Conservation (phyloP, 2,797 vertebrate species). For the Octomys mimax region DNA sequence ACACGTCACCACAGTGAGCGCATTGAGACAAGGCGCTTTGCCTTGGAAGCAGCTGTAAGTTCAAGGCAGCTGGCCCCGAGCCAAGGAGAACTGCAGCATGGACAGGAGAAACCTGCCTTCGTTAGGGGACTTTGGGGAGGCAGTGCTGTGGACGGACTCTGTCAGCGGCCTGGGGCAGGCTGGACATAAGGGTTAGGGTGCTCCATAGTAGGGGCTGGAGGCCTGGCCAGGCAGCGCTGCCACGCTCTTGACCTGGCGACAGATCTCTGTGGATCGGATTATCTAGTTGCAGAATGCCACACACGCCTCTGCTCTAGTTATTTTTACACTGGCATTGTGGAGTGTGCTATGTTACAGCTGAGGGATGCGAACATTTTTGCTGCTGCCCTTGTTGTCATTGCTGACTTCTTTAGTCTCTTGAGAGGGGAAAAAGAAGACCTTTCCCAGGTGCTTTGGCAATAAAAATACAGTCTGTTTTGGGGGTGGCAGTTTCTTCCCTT, state of each 20-base stretch:
- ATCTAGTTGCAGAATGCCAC: background rate
- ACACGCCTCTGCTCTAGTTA: background rate
- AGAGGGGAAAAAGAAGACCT: no score
- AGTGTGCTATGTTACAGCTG: background rate
- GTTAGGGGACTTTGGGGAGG: background rate
- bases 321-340: background rate
- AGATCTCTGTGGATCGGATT: background rate
- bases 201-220: rapidly evolving
- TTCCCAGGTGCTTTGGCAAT: background rate
- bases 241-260: background rate
- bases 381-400: no score
- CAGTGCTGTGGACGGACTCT: background rate
- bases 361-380: background rate
- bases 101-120: background rate
- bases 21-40: background rate
- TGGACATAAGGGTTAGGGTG: background rate
- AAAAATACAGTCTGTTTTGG: background rate
- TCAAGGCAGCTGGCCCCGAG: constrained; percentile 22
- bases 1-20: background rate
- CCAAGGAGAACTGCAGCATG: constrained; percentile 26
- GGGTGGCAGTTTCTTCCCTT: background rate
- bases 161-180: background rate
- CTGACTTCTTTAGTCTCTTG: background rate
- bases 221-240: background rate
- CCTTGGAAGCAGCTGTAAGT: constrained; percentile 17